A percentile compares a stretch with the other conserved stretches of the same genome.
Evolutionary conservation across 1,140 invertebrate species (phyloP).

Genomic region (Euschistus heros): DNA sequence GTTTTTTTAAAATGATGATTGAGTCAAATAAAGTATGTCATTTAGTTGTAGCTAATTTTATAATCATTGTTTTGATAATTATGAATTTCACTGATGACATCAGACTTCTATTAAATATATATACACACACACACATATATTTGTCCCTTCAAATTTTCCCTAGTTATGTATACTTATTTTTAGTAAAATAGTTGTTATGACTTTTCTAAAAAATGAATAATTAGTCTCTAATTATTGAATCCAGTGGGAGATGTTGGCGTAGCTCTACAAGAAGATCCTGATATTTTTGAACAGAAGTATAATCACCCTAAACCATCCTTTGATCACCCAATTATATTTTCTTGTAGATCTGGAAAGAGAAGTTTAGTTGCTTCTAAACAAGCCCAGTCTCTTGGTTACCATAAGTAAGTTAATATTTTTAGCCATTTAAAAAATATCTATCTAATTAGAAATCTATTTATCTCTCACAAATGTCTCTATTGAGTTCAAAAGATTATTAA

Average conservation of each 20-base stretch:
- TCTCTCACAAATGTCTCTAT: background rate
- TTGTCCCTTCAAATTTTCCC: background rate
- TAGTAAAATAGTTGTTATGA: background rate
- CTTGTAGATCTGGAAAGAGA: slow-evolving; percentile 28
- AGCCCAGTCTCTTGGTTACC: slow-evolving; percentile 20
- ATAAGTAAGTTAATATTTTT: slow-evolving; percentile 24
- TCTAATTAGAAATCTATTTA: background rate
- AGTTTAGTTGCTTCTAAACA: slow-evolving; percentile 25
- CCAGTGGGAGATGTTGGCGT: slow-evolving; percentile 24
- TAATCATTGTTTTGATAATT: no score
- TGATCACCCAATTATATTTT: slow-evolving; percentile 24
- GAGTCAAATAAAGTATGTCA: no score
- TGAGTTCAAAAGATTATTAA: background rate
- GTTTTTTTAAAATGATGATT: no score
- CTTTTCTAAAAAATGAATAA: background rate
- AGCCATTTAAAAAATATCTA: background rate
- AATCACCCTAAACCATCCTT: slow-evolving; percentile 22
- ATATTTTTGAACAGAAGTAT: slow-evolving; percentile 25
- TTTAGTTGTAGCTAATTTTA: no score
- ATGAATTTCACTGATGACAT: no score
- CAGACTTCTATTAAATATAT: background rate
- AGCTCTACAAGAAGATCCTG: slow-evolving; percentile 20
- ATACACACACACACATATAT: background rate
- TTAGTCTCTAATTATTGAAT: slow-evolving; percentile 4
- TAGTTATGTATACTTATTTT: background rate